Percentiles rank a stretch among this genome's conserved stretches.
These are phyloP conservation scores for Tigriopus japonicus DNA, from an alignment of 1,140 invertebrate genomes.

Conservation along the genomic window DNA sequence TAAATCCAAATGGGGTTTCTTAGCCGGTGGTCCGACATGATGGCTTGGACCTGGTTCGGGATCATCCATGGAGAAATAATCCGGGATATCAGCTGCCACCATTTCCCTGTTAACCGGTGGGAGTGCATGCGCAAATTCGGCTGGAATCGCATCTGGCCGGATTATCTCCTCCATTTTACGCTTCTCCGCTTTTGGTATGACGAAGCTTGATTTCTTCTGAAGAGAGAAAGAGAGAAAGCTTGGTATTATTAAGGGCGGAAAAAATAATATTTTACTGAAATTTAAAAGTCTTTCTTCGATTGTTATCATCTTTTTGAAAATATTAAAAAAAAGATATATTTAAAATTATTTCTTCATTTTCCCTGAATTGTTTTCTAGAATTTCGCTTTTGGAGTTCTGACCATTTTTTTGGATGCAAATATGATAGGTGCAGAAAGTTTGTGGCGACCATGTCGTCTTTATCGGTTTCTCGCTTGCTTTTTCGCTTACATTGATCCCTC, in stretches of 20 bases:
- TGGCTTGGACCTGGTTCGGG: background rate
- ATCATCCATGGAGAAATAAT: conserved; percentile 1
- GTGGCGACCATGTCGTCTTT: no score
- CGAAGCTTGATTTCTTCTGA: conserved; percentile 1
- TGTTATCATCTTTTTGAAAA: no score
- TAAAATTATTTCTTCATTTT: no score
- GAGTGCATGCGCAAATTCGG: background rate
- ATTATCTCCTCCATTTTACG: conserved; percentile 1
- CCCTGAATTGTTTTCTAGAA: no score
- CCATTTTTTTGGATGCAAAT: no score
- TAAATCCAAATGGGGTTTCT: background rate
- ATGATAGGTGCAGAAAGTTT: no score
- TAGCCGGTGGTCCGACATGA: background rate
- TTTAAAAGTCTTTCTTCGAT: background rate
- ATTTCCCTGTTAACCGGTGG: background rate
- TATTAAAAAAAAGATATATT: no score
- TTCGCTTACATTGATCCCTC: no score
- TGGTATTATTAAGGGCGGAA: background rate
- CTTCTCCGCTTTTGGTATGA: conserved; percentile 10
- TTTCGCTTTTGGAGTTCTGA: no score
- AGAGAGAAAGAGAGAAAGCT: background rate
- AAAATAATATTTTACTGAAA: background rate
- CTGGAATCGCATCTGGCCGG: background rate
- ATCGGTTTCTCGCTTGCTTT: no score
- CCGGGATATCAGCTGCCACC: conserved; percentile 1